Conservation (phyloP, 2,797 vertebrate species). For the Gadopsis bispinosus region DNA sequence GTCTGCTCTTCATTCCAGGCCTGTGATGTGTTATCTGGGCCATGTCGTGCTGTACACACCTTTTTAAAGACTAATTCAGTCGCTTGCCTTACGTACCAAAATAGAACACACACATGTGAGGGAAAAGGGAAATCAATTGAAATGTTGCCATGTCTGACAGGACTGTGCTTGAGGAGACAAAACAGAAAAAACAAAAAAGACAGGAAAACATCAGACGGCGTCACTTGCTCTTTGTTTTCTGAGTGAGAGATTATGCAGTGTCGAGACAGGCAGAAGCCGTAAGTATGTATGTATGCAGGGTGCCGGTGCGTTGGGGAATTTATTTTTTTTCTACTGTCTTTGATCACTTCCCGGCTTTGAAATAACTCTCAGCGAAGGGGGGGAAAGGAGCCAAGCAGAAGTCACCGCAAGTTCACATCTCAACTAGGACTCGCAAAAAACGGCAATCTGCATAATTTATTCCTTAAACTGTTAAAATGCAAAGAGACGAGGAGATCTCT, state of each 20-base stretch:
- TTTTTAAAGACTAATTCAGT: conserved; percentile 84
- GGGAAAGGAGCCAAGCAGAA: conserved; percentile 77
- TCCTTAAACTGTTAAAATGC: conserved; percentile 79
- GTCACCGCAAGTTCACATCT: conserved; percentile 85
- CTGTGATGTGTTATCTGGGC: conserved; percentile 83
- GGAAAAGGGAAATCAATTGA: conserved; percentile 78
- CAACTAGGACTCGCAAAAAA: conserved; percentile 81
- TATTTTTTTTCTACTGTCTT: conserved; percentile 83
- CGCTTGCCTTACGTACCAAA: conserved; percentile 75
- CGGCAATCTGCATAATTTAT: conserved; percentile 87
- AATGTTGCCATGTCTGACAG: conserved; percentile 83
- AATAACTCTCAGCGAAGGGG: conserved; percentile 83
- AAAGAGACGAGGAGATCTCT: conserved; percentile 69
- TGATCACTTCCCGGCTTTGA: conserved; percentile 91
- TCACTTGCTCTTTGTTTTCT: conserved; percentile 86
- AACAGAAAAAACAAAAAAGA: conserved; percentile 46
- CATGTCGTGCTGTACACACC: conserved; percentile 76
- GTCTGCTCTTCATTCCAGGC: conserved; percentile 70
- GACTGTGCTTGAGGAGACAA: conserved; percentile 73
- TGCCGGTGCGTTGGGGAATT: conserved; percentile 83
- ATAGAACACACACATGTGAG: conserved; percentile 73
- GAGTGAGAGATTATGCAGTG: conserved; percentile 54
- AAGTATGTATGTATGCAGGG: conserved; percentile 79
- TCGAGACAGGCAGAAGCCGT: conserved; percentile 74
- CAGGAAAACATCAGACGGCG: conserved; percentile 78